Base-by-base conservation (phyloP, 1,140 invertebrate species). In the Drosophila elegans region DNA sequence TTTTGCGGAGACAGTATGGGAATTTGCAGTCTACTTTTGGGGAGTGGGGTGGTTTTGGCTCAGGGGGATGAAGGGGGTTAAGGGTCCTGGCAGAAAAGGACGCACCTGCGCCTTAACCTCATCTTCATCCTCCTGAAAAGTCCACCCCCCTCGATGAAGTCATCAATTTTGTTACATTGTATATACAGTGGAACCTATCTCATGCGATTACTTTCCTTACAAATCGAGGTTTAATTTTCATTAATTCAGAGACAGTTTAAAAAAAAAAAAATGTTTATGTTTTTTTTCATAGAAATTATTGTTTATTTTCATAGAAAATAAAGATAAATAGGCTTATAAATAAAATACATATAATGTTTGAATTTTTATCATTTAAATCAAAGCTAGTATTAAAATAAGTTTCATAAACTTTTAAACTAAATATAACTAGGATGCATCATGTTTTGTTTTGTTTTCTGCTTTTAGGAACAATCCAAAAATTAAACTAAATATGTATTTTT, bases 21-120 rank as follows among this genome's bases (percentile, higher is more conserved):
- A 71, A 71, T 71, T 71, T 49, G 68, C 51, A 71, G 68, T 57
- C 64, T 71, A 41, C 64, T 71, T 71, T 71, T 27, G 38, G 68
- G 67, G 42, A 11, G 52, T 36, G 27, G 63, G 41, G 42, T 12
- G 5, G 10, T 7, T 7, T n/a, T 25, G 32, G 13, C 25, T 3
- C n/a, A 63, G 5, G 38, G n/a, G 49, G 42, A 13, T 5, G 12
- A n/a, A 39, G 29, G 12, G 21, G 13, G 51, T 10, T 27, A 21
- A 34, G 27, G 45, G 60, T 51, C 64, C 62, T 67, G 64, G 16
- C 36, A 51, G 61, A 38, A 71, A 39, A 52, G 56, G 66, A 71
- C 68, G 68, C 68, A 71, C 68, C 68, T 71, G 68, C 68, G 68
- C 68, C 29, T 3, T 57, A 49, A 51, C 46, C 48, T 62, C 64